Evolutionary conservation across 2,113 vertebrate genomes (phyloP).

Genomic region (Ornithorhynchus anatinus): DNA sequence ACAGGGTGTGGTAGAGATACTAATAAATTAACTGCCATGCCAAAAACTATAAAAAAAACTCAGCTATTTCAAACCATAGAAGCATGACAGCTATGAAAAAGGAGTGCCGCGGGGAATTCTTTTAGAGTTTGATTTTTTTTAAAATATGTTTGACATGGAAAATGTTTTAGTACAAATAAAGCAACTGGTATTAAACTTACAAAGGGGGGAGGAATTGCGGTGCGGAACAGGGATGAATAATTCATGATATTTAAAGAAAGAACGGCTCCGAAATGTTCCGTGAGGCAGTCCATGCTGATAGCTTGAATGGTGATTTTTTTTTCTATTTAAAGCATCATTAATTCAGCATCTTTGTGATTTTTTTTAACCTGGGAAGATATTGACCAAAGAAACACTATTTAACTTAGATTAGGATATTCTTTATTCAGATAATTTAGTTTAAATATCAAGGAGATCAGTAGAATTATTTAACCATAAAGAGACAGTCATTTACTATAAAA

Average conservation of each 20-base stretch:
- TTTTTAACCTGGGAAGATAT: slow-evolving; percentile 54
- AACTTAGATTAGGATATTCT: slow-evolving; percentile 69
- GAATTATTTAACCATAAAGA: slow-evolving; percentile 69
- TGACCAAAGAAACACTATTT: slow-evolving; percentile 67
- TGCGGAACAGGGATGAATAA: slow-evolving; percentile 85
- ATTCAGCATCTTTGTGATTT: slow-evolving; percentile 68
- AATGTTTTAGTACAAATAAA: slow-evolving; percentile 98
- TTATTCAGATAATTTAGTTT: slow-evolving; percentile 72
- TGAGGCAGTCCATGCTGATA: slow-evolving; percentile 74
- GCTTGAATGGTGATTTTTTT: slow-evolving; percentile 69
- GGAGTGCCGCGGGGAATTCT: slow-evolving; percentile 89
- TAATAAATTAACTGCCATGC: slow-evolving; percentile 86
- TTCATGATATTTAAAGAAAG: slow-evolving; percentile 91
- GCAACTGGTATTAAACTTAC: slow-evolving; percentile 90
- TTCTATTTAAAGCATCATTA: slow-evolving; percentile 77
- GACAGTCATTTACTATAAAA: slow-evolving; percentile 47
- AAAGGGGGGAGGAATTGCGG: slow-evolving; percentile 78
- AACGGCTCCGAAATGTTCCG: slow-evolving; percentile 76
- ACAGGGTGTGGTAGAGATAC: slow-evolving; percentile 82
- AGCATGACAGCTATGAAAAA: slow-evolving; percentile 94
- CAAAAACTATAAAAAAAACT: slow-evolving; percentile 70
- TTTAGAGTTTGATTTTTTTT: slow-evolving; percentile 82
- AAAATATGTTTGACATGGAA: slow-evolving; percentile 89
- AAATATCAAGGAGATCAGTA: slow-evolving; percentile 63
- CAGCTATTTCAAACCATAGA: slow-evolving; percentile 83